These are phyloP conservation scores for Drosophila pachea DNA, from an alignment of 1,140 invertebrate genomes.

Conservation along the genomic window DNA sequence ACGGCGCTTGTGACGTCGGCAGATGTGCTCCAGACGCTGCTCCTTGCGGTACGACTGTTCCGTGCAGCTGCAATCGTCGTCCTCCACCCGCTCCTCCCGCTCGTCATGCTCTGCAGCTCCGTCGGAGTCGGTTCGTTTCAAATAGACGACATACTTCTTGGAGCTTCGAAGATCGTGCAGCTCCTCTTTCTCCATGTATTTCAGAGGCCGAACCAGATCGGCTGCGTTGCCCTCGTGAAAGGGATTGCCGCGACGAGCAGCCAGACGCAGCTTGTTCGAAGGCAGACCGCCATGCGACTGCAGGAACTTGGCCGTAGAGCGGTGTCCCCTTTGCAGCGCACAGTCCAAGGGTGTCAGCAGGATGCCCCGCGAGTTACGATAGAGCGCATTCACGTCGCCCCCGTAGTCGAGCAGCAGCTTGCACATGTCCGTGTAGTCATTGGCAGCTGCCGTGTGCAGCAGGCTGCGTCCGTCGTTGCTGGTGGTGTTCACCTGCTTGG, in stretches of 20 bases:
- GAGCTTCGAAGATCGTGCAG: slow-evolving; percentile 70
- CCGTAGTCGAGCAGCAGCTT: slow-evolving; percentile 90
- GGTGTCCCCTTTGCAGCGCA: slow-evolving; percentile 90
- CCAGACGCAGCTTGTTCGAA: slow-evolving; percentile 82
- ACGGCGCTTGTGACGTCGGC: slow-evolving; percentile 49
- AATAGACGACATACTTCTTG: slow-evolving; percentile 74
- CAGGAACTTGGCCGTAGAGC: slow-evolving; percentile 94
- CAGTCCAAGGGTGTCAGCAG: slow-evolving; percentile 94
- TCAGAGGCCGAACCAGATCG: slow-evolving; percentile 68
- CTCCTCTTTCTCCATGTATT: slow-evolving; percentile 76
- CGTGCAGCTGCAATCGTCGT: slow-evolving; percentile 66
- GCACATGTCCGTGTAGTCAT: slow-evolving; percentile 96
- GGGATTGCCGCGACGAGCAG: slow-evolving; percentile 69
- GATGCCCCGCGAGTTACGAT: slow-evolving; percentile 89
- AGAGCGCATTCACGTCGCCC: slow-evolving; percentile 89
- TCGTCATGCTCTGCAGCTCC: slow-evolving; percentile 16
- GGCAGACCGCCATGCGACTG: slow-evolving; percentile 93
- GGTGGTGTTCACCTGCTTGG: slow-evolving; percentile 90
- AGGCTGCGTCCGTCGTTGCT: slow-evolving; percentile 96
- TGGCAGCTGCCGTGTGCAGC: slow-evolving; percentile 95
- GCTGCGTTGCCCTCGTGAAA: slow-evolving; percentile 61
- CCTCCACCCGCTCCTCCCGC: slow-evolving; percentile 1
- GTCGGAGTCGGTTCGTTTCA: slow-evolving; percentile 68
- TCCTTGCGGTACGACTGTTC: slow-evolving; percentile 71
- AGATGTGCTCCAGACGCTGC: slow-evolving; percentile 59